phyloP scores from a whole-genome alignment of 2,113 vertebrate species.

The Silurus asotus region DNA sequence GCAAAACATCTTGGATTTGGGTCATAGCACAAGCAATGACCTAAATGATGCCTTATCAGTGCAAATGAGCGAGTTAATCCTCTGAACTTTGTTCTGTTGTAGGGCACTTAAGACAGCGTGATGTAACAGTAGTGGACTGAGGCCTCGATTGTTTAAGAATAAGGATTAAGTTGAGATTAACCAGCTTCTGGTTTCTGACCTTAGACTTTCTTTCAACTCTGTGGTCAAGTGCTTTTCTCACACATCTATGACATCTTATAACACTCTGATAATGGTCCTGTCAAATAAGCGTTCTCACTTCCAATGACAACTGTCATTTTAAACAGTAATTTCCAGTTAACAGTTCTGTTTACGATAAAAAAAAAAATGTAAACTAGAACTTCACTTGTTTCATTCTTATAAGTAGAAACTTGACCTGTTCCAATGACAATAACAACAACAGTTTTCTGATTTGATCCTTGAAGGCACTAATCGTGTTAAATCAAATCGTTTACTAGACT shows the following conservation, averaged over 20 bases:
- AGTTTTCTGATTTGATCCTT: background rate
- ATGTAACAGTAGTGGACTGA: conserved; percentile 12
- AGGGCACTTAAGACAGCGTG: conserved; percentile 45
- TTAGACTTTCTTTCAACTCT: conserved; percentile 21
- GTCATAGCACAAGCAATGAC: conserved; percentile 8
- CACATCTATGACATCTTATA: background rate
- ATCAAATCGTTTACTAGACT: conserved; percentile 31
- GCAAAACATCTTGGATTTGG: background rate
- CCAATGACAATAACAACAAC: background rate
- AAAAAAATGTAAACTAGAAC: background rate
- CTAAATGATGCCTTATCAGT: conserved; percentile 5
- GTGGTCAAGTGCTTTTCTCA: conserved; percentile 46
- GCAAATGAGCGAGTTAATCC: conserved; percentile 5
- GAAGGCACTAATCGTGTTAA: conserved; percentile 52
- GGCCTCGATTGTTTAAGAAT: conserved; percentile 19
- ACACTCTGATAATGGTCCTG: conserved; percentile 36
- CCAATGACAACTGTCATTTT: background rate
- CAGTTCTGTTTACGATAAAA: background rate
- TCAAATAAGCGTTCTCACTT: conserved; percentile 21
- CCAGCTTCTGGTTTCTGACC: conserved; percentile 30
- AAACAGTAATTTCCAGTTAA: background rate
- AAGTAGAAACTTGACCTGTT: background rate
- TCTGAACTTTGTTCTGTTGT: conserved; percentile 18
- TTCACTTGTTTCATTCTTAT: background rate
- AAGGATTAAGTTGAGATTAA: conserved; percentile 34